Evolutionary conservation across 2,797 vertebrate genomes (phyloP), one percentile per base, ranked within the genome.

Genomic region (Esox masquinongy): DNA sequence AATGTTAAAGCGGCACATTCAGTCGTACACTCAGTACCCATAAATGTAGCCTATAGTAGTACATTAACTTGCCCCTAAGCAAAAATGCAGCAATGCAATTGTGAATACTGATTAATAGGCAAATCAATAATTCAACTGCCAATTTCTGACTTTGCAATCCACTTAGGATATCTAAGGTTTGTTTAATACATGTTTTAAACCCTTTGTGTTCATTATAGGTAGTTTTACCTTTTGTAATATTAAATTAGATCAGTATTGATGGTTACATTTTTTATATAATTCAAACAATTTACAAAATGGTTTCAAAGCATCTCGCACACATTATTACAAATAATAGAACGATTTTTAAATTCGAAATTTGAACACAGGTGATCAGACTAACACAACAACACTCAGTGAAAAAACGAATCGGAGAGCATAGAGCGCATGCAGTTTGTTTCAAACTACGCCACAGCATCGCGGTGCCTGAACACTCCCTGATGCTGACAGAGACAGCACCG

Each of bases 371-470:
- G 47, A 19, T 70, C 15, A 22, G 26, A 26, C 11, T 61, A 24
- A 14, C 14, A 7, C 51, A 22, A 5, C 19, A 5, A 36, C 4
- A 7, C n/a, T 14, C 36, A 39, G 51, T 56, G 53, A 56, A 22
- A 36, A 14, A 11, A 3, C 36, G 36, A 39, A 39, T 39, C 12
- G 6, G 17, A 34, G 1, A 43, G 16, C 61, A 22, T 6, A 29
- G 31, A 53, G 70, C 24, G 16, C 11, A 61, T 76, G 76, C 34
- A 64, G 59, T 72, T 74, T 72, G 75, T 34, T 66, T 64, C 0
- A 49, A 78, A 78, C 75, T 86, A 61, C 88, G 88, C 86, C 86
- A 88, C 81, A 81, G 78, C 80, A 36, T 50, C 73, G 29, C 73
- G n/a, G 71, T 61, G 70, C 70, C 14, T 64, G 74, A 4, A 70